Conservation (phyloP, 2,113 vertebrate species). For the Macroglossus sobrinus region DNA sequence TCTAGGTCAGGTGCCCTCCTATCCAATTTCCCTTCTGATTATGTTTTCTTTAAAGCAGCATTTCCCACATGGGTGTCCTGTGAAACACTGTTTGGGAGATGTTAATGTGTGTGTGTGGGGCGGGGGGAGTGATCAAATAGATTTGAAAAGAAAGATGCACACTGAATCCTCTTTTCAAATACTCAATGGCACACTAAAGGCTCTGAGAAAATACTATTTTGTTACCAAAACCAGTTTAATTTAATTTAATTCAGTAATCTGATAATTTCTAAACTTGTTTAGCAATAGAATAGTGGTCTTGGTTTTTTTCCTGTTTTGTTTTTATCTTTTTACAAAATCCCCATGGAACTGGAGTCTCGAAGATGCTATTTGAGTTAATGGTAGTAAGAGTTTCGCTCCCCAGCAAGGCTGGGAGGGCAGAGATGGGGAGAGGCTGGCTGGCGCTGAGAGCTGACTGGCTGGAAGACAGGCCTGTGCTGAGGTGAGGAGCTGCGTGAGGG, state of each 20-base stretch:
- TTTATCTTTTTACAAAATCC: background rate
- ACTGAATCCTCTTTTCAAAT: background rate
- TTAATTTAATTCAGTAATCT: background rate
- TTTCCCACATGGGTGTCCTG: background rate
- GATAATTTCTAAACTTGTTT: background rate
- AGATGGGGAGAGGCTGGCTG: rapidly evolving
- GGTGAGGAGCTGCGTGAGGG: rapidly evolving
- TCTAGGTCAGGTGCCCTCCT: slow-evolving; percentile 5
- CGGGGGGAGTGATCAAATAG: background rate
- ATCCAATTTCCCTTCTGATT: background rate
- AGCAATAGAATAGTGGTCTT: background rate
- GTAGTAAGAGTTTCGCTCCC: background rate
- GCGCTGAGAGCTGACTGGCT: background rate
- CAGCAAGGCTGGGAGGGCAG: background rate
- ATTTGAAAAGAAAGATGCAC: background rate
- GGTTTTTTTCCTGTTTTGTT: background rate
- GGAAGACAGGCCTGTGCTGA: background rate
- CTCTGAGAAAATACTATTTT: background rate
- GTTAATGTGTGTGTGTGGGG: background rate
- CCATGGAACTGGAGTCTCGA: background rate
- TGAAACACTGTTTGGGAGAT: background rate
- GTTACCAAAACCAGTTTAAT: background rate
- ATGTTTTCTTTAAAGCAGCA: background rate
- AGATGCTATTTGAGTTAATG: background rate
- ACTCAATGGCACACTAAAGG: background rate